These are phyloP conservation scores for Danio aesculapii DNA, from an alignment of 2,797 vertebrate genomes.

Conservation along the genomic window DNA sequence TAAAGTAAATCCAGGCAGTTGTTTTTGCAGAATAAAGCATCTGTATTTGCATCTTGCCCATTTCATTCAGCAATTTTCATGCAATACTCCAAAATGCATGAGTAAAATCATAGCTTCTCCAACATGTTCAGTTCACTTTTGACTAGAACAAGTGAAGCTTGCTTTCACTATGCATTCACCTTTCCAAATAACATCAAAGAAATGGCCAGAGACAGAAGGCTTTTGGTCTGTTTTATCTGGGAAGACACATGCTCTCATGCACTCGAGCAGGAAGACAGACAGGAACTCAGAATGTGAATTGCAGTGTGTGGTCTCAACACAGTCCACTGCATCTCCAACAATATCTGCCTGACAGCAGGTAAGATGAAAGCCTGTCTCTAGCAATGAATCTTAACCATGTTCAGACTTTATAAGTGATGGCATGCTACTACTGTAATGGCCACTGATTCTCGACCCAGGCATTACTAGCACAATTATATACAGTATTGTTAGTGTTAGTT, in stretches of 20 bases:
- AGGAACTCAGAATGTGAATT: conserved; percentile 27
- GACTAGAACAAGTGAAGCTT: conserved; percentile 17
- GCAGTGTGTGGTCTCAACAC: conserved; percentile 23
- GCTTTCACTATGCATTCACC: conserved; percentile 26
- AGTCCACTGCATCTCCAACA: conserved; percentile 27
- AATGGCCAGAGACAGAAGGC: conserved; percentile 23
- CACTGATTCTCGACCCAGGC: not conserved
- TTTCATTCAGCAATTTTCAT: too few relatives aligned
- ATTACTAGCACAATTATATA: not conserved
- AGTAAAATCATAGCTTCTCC: not conserved
- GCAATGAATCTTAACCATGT: conserved; percentile 6
- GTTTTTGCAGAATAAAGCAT: too few relatives aligned
- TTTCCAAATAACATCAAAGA: conserved; percentile 14
- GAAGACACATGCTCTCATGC: not conserved
- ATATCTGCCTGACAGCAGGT: conserved; percentile 44
- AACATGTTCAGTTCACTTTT: conserved; percentile 2
- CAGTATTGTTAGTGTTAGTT: too few relatives aligned
- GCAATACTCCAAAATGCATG: too few relatives aligned
- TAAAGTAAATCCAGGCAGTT: too few relatives aligned
- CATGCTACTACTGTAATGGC: not conserved
- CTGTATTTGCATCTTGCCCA: too few relatives aligned
- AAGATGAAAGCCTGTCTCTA: conserved; percentile 44
- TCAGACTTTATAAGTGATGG: conserved; percentile 16
- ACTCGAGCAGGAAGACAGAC: conserved; percentile 40
- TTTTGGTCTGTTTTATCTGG: conserved; percentile 18